Conservation (phyloP, 2,797 vertebrate genomes). For the Rhabdomys pumilio region DNA sequence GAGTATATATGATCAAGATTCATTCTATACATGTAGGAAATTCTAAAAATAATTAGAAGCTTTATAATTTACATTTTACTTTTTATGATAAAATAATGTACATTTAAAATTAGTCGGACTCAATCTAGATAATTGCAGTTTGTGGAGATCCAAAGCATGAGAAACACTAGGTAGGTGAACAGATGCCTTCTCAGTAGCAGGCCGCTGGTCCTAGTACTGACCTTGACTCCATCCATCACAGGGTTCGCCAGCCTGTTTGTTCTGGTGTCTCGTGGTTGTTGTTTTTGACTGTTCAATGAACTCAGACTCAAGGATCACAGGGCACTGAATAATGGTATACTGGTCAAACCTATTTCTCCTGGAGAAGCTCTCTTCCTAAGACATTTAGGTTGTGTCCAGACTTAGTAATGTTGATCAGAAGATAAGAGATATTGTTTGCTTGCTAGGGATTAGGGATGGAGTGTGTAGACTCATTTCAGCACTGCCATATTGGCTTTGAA, state of each 20-base stretch:
- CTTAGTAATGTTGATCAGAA: not conserved
- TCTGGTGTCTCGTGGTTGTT: not conserved
- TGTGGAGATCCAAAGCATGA: not conserved
- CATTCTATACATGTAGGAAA: not conserved
- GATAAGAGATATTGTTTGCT: not conserved
- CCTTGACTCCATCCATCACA: not conserved
- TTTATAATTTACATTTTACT: not conserved
- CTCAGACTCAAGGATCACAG: not conserved
- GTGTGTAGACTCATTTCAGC: not conserved
- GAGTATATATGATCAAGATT: not conserved
- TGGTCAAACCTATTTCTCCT: not conserved
- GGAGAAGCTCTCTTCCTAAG: not conserved
- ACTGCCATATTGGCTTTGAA: not conserved
- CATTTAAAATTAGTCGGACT: not conserved
- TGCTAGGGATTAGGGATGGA: not conserved
- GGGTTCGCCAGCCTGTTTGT: not conserved
- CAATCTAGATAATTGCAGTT: not conserved
- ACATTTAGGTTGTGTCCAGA: not conserved
- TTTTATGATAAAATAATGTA: not conserved
- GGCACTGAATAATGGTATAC: not conserved
- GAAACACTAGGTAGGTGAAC: not conserved
- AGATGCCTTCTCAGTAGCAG: not conserved
- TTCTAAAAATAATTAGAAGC: not conserved
- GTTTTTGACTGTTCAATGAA: not conserved
- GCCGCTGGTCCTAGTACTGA: not conserved